Evolutionary conservation across 1,140 invertebrate genomes (phyloP).

Genomic region (Marisa cornuarietis): DNA sequence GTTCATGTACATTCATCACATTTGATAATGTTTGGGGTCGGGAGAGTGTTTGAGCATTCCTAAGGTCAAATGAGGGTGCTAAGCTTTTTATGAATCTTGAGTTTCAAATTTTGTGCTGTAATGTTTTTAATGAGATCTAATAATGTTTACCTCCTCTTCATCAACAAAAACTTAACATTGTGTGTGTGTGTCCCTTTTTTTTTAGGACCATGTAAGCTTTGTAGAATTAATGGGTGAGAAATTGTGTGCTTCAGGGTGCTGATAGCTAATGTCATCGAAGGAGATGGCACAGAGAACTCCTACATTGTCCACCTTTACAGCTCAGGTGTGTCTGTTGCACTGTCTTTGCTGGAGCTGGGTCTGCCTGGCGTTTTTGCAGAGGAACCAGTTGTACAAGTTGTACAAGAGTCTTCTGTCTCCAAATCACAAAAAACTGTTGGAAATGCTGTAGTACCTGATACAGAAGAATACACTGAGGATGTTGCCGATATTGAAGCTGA

Average conservation of each 20-base stretch:
- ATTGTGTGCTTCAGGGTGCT: conserved; percentile 8
- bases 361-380: background rate
- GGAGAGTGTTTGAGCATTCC: background rate
- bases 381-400: background rate
- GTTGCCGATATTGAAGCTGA: too few relatives aligned
- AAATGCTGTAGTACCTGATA: too few relatives aligned
- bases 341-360: background rate
- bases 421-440: too few relatives aligned
- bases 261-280: background rate
- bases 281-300: background rate
- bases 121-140: background rate
- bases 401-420: background rate
- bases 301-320: background rate
- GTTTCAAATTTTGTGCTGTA: background rate
- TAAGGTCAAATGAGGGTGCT: background rate
- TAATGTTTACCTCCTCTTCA: background rate
- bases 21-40: background rate
- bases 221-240: too few relatives aligned
- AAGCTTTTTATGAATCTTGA: too few relatives aligned
- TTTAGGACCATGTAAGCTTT: too few relatives aligned
- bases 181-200: too few relatives aligned
- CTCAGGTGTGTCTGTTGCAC: background rate
- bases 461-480: too few relatives aligned
- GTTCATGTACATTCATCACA: too few relatives aligned
- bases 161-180: too few relatives aligned